Percentiles rank a stretch among this genome's conserved stretches.
Evolutionary conservation across 2,797 vertebrate genomes (phyloP).

Genomic region (Nannoperca australis): DNA sequence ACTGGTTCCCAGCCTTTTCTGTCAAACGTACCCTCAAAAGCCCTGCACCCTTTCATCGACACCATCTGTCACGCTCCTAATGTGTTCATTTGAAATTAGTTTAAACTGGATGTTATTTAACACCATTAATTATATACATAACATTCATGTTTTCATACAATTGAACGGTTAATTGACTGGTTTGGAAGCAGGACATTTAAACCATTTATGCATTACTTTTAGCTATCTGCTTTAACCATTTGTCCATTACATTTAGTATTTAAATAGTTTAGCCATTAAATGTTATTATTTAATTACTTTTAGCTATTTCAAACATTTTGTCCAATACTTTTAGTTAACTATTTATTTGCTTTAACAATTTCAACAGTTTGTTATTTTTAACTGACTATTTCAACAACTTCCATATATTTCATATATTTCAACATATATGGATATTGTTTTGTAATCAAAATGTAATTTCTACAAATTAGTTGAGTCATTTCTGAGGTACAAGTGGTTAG

Average conservation of each 20-base stretch:
- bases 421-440: neutral
- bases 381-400: too few species aligned
- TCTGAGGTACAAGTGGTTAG: neutral
- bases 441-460: neutral
- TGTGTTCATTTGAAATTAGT: neutral
- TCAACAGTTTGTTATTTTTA: neutral
- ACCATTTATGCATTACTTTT: neutral
- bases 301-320: neutral
- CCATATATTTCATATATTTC: too few species aligned
- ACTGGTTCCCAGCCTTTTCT: slow-evolving; percentile 3
- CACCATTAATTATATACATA: neutral
- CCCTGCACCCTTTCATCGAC: neutral
- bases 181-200: neutral
- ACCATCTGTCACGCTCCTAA: neutral
- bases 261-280: neutral
- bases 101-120: neutral
- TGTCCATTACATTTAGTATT: neutral
- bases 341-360: neutral
- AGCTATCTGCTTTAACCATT: neutral
- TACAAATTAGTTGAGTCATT: neutral
- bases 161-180: too few species aligned
- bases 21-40: neutral
- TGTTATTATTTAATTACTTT: neutral
- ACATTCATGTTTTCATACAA: neutral
- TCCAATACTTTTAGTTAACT: neutral